Evolutionary conservation across 2,888 invertebrate genomes (phyloP).

Genomic region (Meloe dianella): DNA sequence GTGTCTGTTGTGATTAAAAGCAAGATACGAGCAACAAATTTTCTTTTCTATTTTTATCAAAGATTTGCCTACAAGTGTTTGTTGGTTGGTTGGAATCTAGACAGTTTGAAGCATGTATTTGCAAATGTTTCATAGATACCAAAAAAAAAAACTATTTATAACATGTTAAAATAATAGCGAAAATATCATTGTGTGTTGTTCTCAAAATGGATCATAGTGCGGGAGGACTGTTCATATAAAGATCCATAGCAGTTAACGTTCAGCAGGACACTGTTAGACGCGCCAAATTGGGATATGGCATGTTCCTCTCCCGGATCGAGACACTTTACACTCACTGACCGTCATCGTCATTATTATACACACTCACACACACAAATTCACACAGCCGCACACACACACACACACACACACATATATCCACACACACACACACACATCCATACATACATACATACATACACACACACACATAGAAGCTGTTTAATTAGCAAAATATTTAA

Average conservation of each 20-base stretch:
- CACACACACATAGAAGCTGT: too few relatives aligned
- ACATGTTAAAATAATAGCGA: not conserved
- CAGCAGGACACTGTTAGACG: constrained; percentile 41
- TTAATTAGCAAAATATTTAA: not conserved
- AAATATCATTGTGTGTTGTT: constrained; percentile 4
- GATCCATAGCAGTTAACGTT: constrained; percentile 23
- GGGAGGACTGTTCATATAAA: constrained; percentile 26
- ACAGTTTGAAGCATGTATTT: not conserved
- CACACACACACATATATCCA: not conserved
- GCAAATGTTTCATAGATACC: not conserved
- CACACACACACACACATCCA: not conserved
- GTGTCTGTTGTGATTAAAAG: not conserved
- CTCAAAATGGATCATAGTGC: constrained; percentile 22
- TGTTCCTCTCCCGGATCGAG: constrained; percentile 44
- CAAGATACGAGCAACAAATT: too few relatives aligned
- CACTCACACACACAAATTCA: constrained; percentile 1
- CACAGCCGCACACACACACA: not conserved
- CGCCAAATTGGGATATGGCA: constrained; percentile 58
- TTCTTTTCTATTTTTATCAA: not conserved
- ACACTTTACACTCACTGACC: constrained; percentile 48
- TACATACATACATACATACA: not conserved
- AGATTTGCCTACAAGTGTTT: not conserved
- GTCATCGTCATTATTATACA: constrained; percentile 23
- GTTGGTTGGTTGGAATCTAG: not conserved
- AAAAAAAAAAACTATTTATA: not conserved